phyloP scores from a whole-genome alignment of 2,113 vertebrate genomes.

The Chaetodon trifascialis region DNA sequence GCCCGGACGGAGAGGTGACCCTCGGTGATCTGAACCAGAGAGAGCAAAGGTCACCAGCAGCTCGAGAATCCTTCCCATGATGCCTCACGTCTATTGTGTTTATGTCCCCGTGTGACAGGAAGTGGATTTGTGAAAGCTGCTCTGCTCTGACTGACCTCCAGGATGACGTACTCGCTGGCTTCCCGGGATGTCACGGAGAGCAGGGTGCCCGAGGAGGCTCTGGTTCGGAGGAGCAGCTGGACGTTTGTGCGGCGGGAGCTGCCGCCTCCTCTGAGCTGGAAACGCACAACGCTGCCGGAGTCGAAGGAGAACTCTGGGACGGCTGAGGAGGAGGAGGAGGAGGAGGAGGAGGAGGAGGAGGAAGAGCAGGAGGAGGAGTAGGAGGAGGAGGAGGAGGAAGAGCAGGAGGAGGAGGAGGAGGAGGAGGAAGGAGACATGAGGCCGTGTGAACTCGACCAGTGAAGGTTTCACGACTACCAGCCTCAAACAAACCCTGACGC shows the following conservation, averaged over 20 bases:
- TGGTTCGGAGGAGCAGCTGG: slow-evolving; percentile 89
- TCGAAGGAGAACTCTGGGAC: slow-evolving; percentile 91
- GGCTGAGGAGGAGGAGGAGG: slow-evolving; percentile 67
- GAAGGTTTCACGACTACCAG: too few relatives aligned
- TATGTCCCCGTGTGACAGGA: background rate
- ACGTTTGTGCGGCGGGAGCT: slow-evolving; percentile 80
- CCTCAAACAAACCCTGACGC: too few relatives aligned
- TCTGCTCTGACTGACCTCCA: slow-evolving; percentile 82
- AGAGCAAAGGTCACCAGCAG: background rate
- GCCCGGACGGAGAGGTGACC: slow-evolving; percentile 85
- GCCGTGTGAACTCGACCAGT: too few relatives aligned
- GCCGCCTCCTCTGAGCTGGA: slow-evolving; percentile 81
- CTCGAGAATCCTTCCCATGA: too few relatives aligned
- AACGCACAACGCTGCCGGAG: slow-evolving; percentile 84
- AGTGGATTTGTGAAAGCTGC: too few relatives aligned
- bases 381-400: slow-evolving; percentile 7
- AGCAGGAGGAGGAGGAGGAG: background rate
- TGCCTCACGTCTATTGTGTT: background rate
- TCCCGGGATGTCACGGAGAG: slow-evolving; percentile 85
- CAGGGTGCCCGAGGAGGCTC: slow-evolving; percentile 82
- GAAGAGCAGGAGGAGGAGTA: background rate
- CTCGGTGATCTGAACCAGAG: slow-evolving; percentile 80
- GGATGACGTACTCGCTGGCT: slow-evolving; percentile 75
- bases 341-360: background rate
- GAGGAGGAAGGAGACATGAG: background rate